Percentiles rank a stretch among this genome's conserved stretches.
Conservation (phyloP, 1,140 invertebrate genomes). For the Caenorhabditis tropicalis region DNA sequence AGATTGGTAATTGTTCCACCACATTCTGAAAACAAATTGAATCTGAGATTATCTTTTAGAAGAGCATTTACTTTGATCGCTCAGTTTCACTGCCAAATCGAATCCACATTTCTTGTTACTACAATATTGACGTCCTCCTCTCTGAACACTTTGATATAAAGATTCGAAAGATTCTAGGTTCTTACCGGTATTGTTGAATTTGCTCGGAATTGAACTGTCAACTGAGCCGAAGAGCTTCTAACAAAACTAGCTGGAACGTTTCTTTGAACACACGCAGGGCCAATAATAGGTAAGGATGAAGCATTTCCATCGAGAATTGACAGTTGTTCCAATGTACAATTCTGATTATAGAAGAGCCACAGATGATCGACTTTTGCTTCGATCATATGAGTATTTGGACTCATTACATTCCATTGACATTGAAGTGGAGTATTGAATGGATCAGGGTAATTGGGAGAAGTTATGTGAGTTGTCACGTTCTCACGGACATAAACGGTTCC, state of each 20-base stretch:
- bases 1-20: conserved; percentile 65
- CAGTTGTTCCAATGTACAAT: conserved; percentile 63
- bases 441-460: conserved; percentile 50
- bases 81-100: conserved; percentile 53
- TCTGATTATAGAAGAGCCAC: conserved; percentile 57
- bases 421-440: conserved; percentile 51
- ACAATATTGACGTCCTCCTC: conserved; percentile 57
- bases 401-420: conserved; percentile 66
- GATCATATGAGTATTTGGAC: conserved; percentile 68
- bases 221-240: background rate
- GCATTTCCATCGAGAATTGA: conserved; percentile 62
- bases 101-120: conserved; percentile 65
- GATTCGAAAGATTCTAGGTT: background rate
- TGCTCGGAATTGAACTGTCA: conserved; percentile 41
- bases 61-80: conserved; percentile 18
- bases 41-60: background rate
- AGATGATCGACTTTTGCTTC: conserved; percentile 60
- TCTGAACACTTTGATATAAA: conserved; percentile 21
- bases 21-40: conserved; percentile 56
- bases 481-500: conserved; percentile 59
- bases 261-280: background rate
- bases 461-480: conserved; percentile 15
- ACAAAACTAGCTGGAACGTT: background rate
- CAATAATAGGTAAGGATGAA: conserved; percentile 52
- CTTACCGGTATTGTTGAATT: conserved; percentile 19